Evolutionary conservation across 2,113 vertebrate species (phyloP), one percentile per base, ranked within the genome.

Genomic region (Xiphophorus hellerii): DNA sequence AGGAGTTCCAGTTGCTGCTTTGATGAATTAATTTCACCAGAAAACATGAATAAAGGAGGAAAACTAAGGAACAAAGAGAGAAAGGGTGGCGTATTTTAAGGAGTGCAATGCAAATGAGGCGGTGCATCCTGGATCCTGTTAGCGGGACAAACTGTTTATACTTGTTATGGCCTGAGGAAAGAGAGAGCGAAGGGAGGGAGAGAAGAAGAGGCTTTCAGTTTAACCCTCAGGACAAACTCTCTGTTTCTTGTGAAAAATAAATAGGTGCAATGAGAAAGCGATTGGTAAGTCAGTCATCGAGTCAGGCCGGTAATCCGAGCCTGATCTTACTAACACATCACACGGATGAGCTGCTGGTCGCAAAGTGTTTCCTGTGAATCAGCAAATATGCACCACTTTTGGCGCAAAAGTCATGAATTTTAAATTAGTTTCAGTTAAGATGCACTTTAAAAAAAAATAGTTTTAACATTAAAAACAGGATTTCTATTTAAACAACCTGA

Each of bases 81-180:
- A 29, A 69, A 74, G 79, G 86, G 85, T 84, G 86, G 85, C n/a
- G 8, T 82, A 84, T 84, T 88, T 90, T 28, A 89, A 89, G 88
- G 87, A 81, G 88, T 83, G n/a, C 27, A 54, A 91, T 92, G 90
- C 90, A 91, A 93, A 93, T 90, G 87, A 91, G 74, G 78, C 87
- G 25, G 76, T 65, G 90, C 90, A 93, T 93, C 92, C 91, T 93
- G 92, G 92, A 93, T 93, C 92, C 92, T 92, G 92, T 91, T 92
- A 81, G 88, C 76, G 77, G 85, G 89, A 91, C 73, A 78, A 66
- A 79, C 71, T 93, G 89, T 92, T 92, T 91, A 87, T 89, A 71
- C 75, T 88, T 74, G 84, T 83, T 87, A 83, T 80, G 81, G 90
- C 92, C 91, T 30, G 84, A 81, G 87, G 91, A 87, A 70, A 90